Evolutionary conservation across 2,888 invertebrate species (phyloP), one percentile per base, ranked within the genome.

Genomic region (Geotrupes spiniger): DNA sequence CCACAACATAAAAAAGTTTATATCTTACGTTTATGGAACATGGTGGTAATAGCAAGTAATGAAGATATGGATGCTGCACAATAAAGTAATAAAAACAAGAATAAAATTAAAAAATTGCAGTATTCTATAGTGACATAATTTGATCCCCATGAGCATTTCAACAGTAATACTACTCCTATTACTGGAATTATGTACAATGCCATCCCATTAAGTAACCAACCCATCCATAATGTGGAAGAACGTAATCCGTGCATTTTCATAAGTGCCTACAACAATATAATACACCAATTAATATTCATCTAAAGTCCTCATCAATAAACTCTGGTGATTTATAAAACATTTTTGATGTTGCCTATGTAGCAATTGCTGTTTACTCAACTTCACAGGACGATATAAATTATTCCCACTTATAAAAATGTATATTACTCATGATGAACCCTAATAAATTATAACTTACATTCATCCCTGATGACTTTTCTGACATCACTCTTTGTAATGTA

Each of bases 201-300:
- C 56, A 90, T 81, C 46, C 86, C 85, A 65, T 90, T 89, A 36
- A 84, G 75, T 70, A 90, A 92, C 90, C 92, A 92, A 1, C 91
- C 89, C 0, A 79, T 68, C 92, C 93, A 93, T 63, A 92, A 87
- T 55, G 92, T 73, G 85, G 88, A 91, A 43, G 85, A 85, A 25
- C 83, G 80, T 17, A 94, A 73, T 1, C 94, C 94, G 87, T 92
- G 92, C 73, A 93, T 89, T 76, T 91, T 92, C 89, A 93, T 88
- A 1, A 90, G 84, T 78, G 93, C 92, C 86, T 92, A 72, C 17
- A 69, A n/a, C n/a, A n/a, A n/a, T n/a, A n/a, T n/a, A n/a, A n/a
- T n/a, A n/a, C n/a, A n/a, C n/a, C n/a, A n/a, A n/a, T n/a, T n/a
- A n/a, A n/a, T n/a, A n/a, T n/a, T n/a, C n/a, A n/a, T n/a, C n/a